Evolutionary conservation across 2,113 vertebrate species (phyloP), one percentile per base, ranked within the genome.

Genomic region (Nothoprocta perdicaria): DNA sequence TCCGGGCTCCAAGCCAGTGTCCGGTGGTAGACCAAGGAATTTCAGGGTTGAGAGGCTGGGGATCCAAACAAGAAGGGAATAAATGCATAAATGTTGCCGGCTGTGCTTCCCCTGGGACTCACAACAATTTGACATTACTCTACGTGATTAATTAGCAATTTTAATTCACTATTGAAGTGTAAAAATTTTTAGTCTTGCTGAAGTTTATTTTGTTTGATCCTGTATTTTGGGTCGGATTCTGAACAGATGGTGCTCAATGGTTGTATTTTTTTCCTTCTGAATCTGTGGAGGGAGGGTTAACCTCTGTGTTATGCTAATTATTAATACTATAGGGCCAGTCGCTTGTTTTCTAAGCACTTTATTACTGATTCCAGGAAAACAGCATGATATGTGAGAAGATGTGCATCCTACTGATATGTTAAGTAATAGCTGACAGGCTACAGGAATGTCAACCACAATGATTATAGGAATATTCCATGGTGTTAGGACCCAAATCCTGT

Each of bases 121-220:
- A 6, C 7, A 7, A 45, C 50, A 29, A 72, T 72, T 84, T 81
- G 69, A 50, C 18, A 58, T 77, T 84, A 84, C 62, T 33, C 6
- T 73, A 61, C 75, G 24, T 35, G 83, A 62, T 27, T 73, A 40
- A 79, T 86, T 66, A 63, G 58, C 33, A 86, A 84, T 79, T 79
- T 35, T 65, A 79, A 48, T 86, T 79, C 22, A 14, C 23, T 84
- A 13, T 81, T 86, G 11, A 80, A 86, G 52, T 72, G 16, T 67
- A 31, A 73, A 84, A 92, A 61, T 16, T 4, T 65, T 80, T 94
- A 76, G 40, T 81, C 35, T 46, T 87, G 23, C 65, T 58, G 43
- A 75, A 86, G 53, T 88, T 90, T 93, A 41, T 95, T 93, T 91
- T 88, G 66, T 81, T 75, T 72, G 74, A 62, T 79, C 38, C 55